These are phyloP conservation scores for Acleris laterana DNA, from an alignment of 2,888 invertebrate species.

Conservation along the genomic window DNA sequence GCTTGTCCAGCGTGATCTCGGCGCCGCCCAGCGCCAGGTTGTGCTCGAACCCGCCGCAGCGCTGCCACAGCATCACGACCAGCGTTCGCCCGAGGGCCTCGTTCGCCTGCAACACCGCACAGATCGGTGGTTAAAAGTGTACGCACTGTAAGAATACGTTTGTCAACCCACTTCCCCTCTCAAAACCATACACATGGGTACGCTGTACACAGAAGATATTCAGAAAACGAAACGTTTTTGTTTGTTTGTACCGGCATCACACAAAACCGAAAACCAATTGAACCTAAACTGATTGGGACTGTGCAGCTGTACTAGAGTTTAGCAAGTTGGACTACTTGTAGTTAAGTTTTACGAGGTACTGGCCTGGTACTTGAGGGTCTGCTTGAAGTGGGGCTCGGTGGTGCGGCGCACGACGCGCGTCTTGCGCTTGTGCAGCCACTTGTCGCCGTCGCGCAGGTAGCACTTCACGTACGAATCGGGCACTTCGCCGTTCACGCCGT, in stretches of 20 bases:
- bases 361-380: constrained; percentile 93
- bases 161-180: too few relatives aligned
- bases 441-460: constrained; percentile 94
- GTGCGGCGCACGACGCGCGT: constrained; percentile 93
- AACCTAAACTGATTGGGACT: too few relatives aligned
- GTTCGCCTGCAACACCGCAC: constrained; percentile 77
- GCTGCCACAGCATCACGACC: constrained; percentile 96
- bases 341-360: constrained; percentile 22
- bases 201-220: too few relatives aligned
- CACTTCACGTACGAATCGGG: constrained; percentile 97
- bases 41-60: constrained; percentile 94
- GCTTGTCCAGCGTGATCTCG: constrained; percentile 92
- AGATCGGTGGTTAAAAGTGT: too few relatives aligned
- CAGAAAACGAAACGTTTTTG: too few relatives aligned
- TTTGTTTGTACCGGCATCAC: too few relatives aligned
- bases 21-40: constrained; percentile 92
- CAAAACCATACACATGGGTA: too few relatives aligned
- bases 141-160: too few relatives aligned
- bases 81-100: constrained; percentile 92
- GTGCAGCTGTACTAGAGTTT: too few relatives aligned
- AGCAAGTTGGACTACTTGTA: too few relatives aligned
- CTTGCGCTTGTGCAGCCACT: constrained; percentile 95
- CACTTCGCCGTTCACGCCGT: constrained; percentile 87
- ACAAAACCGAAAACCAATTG: too few relatives aligned
- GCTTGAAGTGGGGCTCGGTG: constrained; percentile 93